Percentiles rank a stretch among this genome's conserved stretches.
phyloP scores from a whole-genome alignment of 2,113 vertebrate species.

The Malurus melanocephalus region DNA sequence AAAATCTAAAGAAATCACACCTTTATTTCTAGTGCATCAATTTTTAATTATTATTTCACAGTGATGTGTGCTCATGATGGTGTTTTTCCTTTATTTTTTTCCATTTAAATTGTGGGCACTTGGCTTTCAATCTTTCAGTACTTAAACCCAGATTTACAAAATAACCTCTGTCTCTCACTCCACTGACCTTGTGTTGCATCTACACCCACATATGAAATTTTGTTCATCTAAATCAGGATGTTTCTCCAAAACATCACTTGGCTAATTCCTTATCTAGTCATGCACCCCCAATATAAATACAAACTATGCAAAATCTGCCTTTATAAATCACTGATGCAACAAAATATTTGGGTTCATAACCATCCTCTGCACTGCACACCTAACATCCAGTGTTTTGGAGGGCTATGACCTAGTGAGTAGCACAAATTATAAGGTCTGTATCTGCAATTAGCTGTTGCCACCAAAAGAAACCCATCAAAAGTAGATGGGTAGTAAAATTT shows the following conservation, averaged over 20 bases:
- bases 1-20: neutral
- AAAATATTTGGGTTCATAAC: neutral
- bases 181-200: neutral
- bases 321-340: neutral
- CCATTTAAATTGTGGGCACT: neutral
- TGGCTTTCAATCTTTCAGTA: neutral
- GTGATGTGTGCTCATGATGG: accelerated
- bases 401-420: neutral
- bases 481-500: neutral
- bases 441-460: neutral
- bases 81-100: neutral
- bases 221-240: neutral
- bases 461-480: neutral
- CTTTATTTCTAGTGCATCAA: neutral
- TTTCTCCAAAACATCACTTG: neutral
- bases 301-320: neutral
- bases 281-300: neutral
- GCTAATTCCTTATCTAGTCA: neutral
- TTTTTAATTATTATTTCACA: neutral
- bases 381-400: neutral
- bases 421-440: neutral
- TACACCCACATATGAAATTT: neutral
- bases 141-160: neutral
- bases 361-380: neutral
- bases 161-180: neutral